These are phyloP conservation scores for Novumbra hubbsi DNA, from an alignment of 2,797 vertebrate species.

Conservation along the genomic window DNA sequence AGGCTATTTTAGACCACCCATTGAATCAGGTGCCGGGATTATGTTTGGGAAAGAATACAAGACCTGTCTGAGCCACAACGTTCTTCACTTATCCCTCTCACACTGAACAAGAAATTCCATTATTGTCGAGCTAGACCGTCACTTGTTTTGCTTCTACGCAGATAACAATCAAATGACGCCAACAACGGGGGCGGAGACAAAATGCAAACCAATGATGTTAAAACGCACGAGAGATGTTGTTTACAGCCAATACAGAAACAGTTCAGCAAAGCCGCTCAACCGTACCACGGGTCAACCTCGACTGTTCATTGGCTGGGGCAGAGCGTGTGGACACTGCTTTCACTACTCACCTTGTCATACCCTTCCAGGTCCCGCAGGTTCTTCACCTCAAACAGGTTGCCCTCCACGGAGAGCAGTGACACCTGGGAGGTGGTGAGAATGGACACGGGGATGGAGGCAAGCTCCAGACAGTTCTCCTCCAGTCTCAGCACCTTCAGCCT, in stretches of 20 bases:
- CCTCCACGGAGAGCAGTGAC: slow-evolving; percentile 91
- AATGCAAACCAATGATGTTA: background rate
- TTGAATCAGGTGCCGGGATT: slow-evolving; percentile 2
- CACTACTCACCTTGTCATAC: slow-evolving; percentile 85
- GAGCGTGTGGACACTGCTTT: background rate
- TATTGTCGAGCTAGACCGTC: background rate
- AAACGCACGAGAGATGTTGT: background rate
- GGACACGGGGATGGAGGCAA: slow-evolving; percentile 85
- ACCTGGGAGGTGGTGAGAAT: slow-evolving; percentile 90
- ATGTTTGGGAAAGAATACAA: slow-evolving; percentile 9
- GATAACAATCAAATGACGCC: background rate
- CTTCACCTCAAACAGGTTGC: slow-evolving; percentile 97
- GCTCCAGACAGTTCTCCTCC: slow-evolving; percentile 96
- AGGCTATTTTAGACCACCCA: background rate
- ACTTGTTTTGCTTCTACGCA: slow-evolving; percentile 4
- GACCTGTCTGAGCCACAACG: slow-evolving; percentile 8
- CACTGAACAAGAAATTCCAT: background rate
- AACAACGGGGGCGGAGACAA: background rate
- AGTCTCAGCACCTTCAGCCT: slow-evolving; percentile 95
- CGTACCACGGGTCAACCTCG: background rate
- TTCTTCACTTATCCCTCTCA: background rate
- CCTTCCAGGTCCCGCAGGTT: slow-evolving; percentile 88
- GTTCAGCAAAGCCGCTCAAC: background rate
- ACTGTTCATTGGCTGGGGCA: background rate
- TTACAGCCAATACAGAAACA: background rate